Base-by-base conservation (phyloP, 2,888 invertebrate genomes). In the Lycocerus yunnanus region DNA sequence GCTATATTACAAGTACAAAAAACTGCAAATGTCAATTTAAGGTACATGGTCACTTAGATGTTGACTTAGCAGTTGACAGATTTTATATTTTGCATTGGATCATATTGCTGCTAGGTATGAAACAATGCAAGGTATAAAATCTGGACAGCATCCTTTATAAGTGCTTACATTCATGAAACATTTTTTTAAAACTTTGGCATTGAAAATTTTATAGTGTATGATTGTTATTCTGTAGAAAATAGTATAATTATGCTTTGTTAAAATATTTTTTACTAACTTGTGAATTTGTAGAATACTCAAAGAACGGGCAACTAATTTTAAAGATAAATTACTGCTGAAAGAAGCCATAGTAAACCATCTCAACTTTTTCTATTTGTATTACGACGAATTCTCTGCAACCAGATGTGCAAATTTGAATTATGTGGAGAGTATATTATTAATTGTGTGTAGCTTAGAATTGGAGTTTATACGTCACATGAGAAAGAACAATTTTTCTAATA, bases 391-490 rank as follows among this genome's bases (percentile, higher is more conserved):
- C 9, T 16, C 15, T 63, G 20, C 20, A 63, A 63, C 16, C 20
- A 63, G 18, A 18, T 20, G n/a, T 18, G 20, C 16, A 18, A 18
- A 18, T 9, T 63, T 63, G 18, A 20, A 63, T 63, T 63, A 16
- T n/a, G 20, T 63, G 18, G 61, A 63, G 6, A 63, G 10, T 81
- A 83, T 21, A 21, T 58, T 18, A 69, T 60, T 58, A 79, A 78
- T 74, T 84, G 84, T 76, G 78, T 79, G 80, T 58, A 80, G 82
- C 74, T 73, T 82, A 15, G 79, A 81, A 76, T 70, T 83, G 18
- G 79, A 81, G 20, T 58, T 79, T 15, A 68, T 81, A 15, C 72
- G 77, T 58, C 71, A 72, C 60, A 60, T 79, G 71, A 81, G 77
- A 76, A 80, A 75, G 24, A 80, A 77, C 61, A 77, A 77, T 60